phyloP scores from a whole-genome alignment of 2,113 vertebrate genomes.

The Lucifuga dentata region DNA sequence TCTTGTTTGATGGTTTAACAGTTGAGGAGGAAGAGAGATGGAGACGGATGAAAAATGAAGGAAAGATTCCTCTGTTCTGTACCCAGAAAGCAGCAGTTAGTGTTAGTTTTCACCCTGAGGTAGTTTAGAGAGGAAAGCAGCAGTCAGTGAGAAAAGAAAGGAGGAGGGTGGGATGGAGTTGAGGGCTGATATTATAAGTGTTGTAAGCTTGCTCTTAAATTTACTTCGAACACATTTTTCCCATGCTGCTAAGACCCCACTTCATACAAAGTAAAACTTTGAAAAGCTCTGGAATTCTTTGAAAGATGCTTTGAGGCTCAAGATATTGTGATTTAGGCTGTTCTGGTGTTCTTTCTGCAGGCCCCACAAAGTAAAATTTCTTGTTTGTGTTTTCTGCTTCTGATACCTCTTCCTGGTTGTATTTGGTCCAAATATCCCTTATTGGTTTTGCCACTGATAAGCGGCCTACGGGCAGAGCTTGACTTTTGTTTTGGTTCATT shows the following conservation, averaged over 20 bases:
- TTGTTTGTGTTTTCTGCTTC: too few species aligned
- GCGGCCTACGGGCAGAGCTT: too few species aligned
- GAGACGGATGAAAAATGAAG: slow-evolving; percentile 37
- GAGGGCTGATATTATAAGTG: slow-evolving; percentile 24
- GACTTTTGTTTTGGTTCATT: too few species aligned
- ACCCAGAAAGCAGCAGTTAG: slow-evolving; percentile 43
- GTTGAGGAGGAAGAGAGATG: slow-evolving; percentile 30
- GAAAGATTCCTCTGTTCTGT: slow-evolving; percentile 56
- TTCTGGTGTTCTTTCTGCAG: too few species aligned
- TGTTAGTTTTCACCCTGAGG: slow-evolving; percentile 41
- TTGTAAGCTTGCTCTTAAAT: slow-evolving; percentile 10
- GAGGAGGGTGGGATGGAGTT: slow-evolving; percentile 6
- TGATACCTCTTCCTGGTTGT: too few species aligned
- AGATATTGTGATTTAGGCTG: too few species aligned
- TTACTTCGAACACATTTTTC: slow-evolving; percentile 11
- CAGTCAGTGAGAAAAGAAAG: not conserved
- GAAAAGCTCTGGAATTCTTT: too few species aligned
- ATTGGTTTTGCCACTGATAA: too few species aligned
- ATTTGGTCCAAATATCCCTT: too few species aligned
- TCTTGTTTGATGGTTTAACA: slow-evolving; percentile 54
- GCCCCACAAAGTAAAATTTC: too few species aligned
- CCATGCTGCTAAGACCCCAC: not conserved
- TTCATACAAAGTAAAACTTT: too few species aligned
- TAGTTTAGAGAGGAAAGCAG: slow-evolving; percentile 29
- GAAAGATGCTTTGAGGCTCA: too few species aligned